phyloP scores from a whole-genome alignment of 2,797 vertebrate species.

The Synanceia verrucosa region DNA sequence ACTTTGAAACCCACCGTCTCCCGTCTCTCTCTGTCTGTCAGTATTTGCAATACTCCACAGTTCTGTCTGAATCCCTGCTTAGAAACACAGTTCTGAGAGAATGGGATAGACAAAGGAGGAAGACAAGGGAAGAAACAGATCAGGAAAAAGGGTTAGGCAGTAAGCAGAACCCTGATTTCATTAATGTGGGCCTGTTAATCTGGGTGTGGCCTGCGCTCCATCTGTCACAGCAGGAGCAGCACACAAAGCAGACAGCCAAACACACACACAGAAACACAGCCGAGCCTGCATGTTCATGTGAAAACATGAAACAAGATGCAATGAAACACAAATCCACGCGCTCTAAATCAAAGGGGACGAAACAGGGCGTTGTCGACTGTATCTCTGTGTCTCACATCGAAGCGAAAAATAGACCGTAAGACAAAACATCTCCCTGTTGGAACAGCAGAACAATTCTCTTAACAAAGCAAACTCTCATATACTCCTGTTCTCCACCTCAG shows the following conservation, averaged over 20 bases:
- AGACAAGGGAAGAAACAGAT: conserved; percentile 25
- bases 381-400: conserved; percentile 28
- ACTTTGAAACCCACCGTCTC: conserved; percentile 4
- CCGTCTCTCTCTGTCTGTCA: conserved; percentile 15
- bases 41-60: conserved; percentile 17
- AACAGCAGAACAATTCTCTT: conserved; percentile 24
- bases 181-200: conserved; percentile 78
- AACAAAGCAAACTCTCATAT: conserved; percentile 5
- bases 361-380: conserved; percentile 56
- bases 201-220: conserved; percentile 77
- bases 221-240: conserved; percentile 75
- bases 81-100: conserved; percentile 21
- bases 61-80: conserved; percentile 30
- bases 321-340: conserved; percentile 1
- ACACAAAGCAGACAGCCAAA: conserved; percentile 67
- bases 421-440: conserved; percentile 24
- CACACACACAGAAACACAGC: conserved; percentile 46
- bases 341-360: conserved; percentile 24
- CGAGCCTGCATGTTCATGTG: conserved; percentile 10
- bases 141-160: conserved; percentile 37
- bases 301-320: conserved; percentile 23
- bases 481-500: conserved; percentile 20
- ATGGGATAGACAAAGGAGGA: conserved; percentile 5
- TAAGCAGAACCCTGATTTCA: conserved; percentile 69
- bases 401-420: conserved; percentile 43